Evolutionary conservation across 2,797 vertebrate genomes (phyloP).

Genomic region (Acanthiza pusilla): DNA sequence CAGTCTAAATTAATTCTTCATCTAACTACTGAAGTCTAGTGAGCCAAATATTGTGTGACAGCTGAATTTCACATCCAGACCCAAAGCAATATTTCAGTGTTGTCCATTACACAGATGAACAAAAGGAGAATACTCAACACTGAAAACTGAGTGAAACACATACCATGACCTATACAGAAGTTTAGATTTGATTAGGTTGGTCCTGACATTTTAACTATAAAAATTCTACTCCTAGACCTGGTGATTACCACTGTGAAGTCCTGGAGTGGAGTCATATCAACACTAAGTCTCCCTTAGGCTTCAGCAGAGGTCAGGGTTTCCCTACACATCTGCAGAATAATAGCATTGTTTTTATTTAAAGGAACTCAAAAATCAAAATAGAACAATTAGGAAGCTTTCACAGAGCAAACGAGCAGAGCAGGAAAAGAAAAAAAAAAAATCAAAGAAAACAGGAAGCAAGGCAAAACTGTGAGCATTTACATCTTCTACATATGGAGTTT

Average conservation of each 20-base stretch:
- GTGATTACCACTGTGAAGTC: neutral
- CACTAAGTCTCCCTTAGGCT: neutral
- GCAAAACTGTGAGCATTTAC: slow-evolving; percentile 25
- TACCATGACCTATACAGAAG: neutral
- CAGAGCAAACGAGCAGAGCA: neutral
- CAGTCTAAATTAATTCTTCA: slow-evolving; percentile 26
- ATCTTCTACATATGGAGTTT: slow-evolving; percentile 28
- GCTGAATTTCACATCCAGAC: slow-evolving; percentile 16
- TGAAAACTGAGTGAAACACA: neutral
- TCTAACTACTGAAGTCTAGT: neutral
- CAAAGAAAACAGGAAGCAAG: slow-evolving; percentile 20
- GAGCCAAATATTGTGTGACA: slow-evolving; percentile 39
- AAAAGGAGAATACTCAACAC: neutral
- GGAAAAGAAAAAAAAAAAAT: neutral
- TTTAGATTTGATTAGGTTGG: neutral
- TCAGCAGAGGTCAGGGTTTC: slow-evolving; percentile 32
- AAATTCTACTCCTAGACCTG: neutral
- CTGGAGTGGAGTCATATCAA: neutral
- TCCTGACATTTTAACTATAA: neutral
- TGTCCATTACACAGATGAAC: neutral
- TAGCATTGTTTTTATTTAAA: neutral
- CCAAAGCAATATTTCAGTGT: neutral
- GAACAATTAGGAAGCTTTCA: neutral
- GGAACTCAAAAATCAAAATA: slow-evolving; percentile 18
- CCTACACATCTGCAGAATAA: neutral